A percentile compares a stretch with the other conserved stretches of the same genome.
phyloP scores from a whole-genome alignment of 2,888 invertebrate genomes.

The Orchesella flavescens region DNA sequence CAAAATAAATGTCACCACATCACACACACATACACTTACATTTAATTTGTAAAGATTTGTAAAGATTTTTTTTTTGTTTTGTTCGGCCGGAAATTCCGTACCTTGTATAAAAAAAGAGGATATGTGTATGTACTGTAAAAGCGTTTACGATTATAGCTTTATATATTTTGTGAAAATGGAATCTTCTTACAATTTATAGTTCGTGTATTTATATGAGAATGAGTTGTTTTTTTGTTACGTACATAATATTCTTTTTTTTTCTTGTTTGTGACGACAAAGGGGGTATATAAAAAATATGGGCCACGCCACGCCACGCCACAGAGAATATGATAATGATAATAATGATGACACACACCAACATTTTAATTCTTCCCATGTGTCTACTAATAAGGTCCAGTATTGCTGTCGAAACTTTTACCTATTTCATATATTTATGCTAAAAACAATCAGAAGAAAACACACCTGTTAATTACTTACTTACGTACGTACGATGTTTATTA shows the following conservation, averaged over 20 bases:
- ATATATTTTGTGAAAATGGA: constrained; percentile 43
- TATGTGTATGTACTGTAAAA: background rate
- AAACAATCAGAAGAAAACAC: constrained; percentile 23
- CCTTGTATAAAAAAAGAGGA: background rate
- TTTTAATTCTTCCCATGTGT: constrained; percentile 5
- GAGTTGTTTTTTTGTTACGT: constrained; percentile 7
- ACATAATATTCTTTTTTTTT: no score
- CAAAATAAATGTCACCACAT: no score
- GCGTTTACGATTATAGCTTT: constrained; percentile 25
- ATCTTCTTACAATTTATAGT: constrained; percentile 14
- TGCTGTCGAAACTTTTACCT: constrained; percentile 30
- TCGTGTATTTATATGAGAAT: constrained; percentile 19
- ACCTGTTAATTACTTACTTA: background rate
- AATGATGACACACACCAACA: background rate
- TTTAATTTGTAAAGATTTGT: background rate
- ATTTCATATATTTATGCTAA: constrained; percentile 34
- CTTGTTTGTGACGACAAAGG: constrained; percentile 2
- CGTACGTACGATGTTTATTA: constrained; percentile 16
- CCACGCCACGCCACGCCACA: background rate
- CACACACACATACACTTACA: no score
- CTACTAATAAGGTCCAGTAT: constrained; percentile 44
- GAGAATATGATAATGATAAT: background rate
- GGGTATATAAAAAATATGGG: constrained; percentile 25
- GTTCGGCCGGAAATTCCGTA: constrained; percentile 32
- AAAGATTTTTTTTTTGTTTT: constrained; percentile 25